These are phyloP conservation scores for Drepana falcataria DNA, from an alignment of 2,888 invertebrate genomes.

Conservation along the genomic window DNA sequence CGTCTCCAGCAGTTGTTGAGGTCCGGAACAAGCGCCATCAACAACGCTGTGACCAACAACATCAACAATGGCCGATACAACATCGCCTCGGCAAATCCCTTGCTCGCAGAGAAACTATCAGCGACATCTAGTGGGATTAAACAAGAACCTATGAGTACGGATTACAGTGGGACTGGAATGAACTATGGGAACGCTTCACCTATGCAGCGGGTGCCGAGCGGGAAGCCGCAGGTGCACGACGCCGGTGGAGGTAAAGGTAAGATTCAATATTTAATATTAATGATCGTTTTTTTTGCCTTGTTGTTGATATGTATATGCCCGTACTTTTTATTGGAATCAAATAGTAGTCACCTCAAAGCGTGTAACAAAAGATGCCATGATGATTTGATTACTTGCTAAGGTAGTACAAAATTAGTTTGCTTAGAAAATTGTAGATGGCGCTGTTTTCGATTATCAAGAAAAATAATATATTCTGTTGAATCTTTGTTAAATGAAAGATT, in stretches of 20 bases:
- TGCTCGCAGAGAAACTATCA: slow-evolving; percentile 89
- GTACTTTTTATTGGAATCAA: too few species aligned
- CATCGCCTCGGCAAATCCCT: slow-evolving; percentile 91
- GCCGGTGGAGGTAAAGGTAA: slow-evolving; percentile 78
- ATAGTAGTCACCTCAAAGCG: too few species aligned
- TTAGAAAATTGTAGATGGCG: slow-evolving; percentile 38
- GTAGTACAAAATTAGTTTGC: slow-evolving; percentile 8
- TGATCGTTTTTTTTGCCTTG: too few species aligned
- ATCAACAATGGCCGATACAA: slow-evolving; percentile 83
- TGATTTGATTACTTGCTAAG: neutral
- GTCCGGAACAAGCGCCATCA: slow-evolving; percentile 70
- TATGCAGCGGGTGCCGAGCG: slow-evolving; percentile 75
- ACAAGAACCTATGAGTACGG: slow-evolving; percentile 72
- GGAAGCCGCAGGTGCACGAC: slow-evolving; percentile 73
- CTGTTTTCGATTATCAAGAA: slow-evolving; percentile 11
- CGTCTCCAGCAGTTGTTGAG: slow-evolving; percentile 65
- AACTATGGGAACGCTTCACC: slow-evolving; percentile 73
- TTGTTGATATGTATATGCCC: slow-evolving; percentile 1
- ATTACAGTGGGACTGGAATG: slow-evolving; percentile 72
- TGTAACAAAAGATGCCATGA: too few species aligned
- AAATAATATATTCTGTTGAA: slow-evolving; percentile 3
- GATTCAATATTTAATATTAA: slow-evolving; percentile 27
- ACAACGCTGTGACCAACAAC: slow-evolving; percentile 63
- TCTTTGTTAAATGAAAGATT: too few species aligned
- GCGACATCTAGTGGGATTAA: slow-evolving; percentile 84